Base-by-base conservation (phyloP, 2,797 vertebrate genomes). In the Cryptoprocta ferox region DNA sequence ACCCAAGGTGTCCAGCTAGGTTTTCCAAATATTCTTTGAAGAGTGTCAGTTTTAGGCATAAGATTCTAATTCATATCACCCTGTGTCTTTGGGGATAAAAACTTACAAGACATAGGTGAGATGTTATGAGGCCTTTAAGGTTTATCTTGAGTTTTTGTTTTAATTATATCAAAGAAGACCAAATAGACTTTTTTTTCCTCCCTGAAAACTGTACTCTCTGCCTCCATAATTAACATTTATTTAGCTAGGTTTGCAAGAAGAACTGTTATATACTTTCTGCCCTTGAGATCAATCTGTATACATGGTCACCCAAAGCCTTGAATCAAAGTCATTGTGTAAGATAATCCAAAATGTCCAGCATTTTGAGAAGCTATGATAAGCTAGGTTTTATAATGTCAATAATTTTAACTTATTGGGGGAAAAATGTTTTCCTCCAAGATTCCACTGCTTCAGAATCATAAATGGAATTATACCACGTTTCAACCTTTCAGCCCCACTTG, bases 381-480 rank as follows among this genome's bases (percentile, higher is more conserved):
- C 66, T 78, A 42, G 28, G 59, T 94, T 96, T 93, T 81, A 93
- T 21, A 75, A 32, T 85, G 84, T 82, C 90, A 73, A 45, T 88
- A 92, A 83, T 97, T 95, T 92, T 78, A 95, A 97, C 39, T 76
- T 48, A 16, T 19, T 75, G 16, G 42, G 61, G 10, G 19, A 30
- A 66, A 79, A 93, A 63, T 26, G 30, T 85, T 92, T 90, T 75
- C 65, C 84, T 76, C 61, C 45, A 91, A 81, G 63, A 97, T 80
- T 78, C 81, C 63, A 85, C 94, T 92, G 89, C 95, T 91, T 96
- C 78, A 88, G 79, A 90, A 88, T 95, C 94, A 95, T 68, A 82
- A 92, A 87, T 96, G 84, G 66, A 97, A 96, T 87, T 80, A 84
- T 35, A 61, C 84, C 32, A 73, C 48, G 7, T 87, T 96, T 94